Conservation (phyloP, 2,113 vertebrate genomes). For the Cercocebus atys region DNA sequence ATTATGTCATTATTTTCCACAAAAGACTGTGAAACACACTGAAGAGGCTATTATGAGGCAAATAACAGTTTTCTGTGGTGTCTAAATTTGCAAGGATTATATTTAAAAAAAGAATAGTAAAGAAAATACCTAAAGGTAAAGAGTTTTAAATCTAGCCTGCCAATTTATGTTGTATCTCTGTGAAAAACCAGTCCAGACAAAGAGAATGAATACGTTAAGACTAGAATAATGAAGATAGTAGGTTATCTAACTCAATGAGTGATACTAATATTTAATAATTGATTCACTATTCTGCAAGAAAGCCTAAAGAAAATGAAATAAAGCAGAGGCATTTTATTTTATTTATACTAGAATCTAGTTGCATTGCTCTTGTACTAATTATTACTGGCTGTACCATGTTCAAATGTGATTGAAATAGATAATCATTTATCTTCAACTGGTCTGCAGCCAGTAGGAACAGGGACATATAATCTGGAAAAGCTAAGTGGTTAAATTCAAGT, state of each 20-base stretch:
- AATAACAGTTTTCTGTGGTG: constrained; percentile 73
- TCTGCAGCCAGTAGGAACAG: not conserved
- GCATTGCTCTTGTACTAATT: not conserved
- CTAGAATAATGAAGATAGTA: not conserved
- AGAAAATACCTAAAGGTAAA: constrained; percentile 49
- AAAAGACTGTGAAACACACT: constrained; percentile 71
- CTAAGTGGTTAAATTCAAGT: constrained; percentile 23
- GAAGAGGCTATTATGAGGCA: constrained; percentile 72
- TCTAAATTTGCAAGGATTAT: constrained; percentile 76
- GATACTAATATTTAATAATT: not conserved
- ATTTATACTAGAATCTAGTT: not conserved
- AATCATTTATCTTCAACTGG: not conserved
- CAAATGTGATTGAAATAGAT: not conserved
- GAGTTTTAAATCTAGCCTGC: constrained; percentile 10
- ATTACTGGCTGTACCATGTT: not conserved
- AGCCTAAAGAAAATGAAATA: not conserved
- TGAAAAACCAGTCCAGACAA: constrained; percentile 14
- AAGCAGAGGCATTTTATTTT: too few relatives aligned
- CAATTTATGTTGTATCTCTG: constrained; percentile 1
- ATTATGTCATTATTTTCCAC: constrained; percentile 78
- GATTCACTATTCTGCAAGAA: not conserved
- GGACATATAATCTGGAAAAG: not conserved
- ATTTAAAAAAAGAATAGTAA: constrained; percentile 1
- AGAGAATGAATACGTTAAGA: not conserved
- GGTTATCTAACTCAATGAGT: not conserved